Conservation (phyloP, 2,888 invertebrate genomes). For the Cantharis rustica region DNA sequence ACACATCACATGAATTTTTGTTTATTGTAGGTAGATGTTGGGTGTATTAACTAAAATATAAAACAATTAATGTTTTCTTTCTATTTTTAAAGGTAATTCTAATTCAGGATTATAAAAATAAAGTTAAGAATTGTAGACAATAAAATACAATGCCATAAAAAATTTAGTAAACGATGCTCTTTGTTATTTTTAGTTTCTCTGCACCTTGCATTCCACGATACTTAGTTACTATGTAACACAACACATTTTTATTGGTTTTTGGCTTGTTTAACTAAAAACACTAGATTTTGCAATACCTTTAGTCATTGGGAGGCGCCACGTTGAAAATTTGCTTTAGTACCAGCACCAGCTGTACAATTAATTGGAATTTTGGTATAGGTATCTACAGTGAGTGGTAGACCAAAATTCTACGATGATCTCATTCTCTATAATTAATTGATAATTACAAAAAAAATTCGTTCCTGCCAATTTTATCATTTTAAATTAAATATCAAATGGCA, state of each 20-base stretch:
- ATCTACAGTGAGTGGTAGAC: no score
- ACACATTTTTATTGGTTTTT: background rate
- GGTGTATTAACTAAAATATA: background rate
- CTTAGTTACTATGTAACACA: no score
- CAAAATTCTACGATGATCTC: background rate
- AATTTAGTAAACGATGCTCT: no score
- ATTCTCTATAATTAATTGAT: background rate
- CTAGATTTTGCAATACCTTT: no score
- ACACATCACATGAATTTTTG: background rate
- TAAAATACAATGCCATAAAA: no score
- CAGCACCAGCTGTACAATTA: no score
- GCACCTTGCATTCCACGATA: no score
- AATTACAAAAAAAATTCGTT: background rate
- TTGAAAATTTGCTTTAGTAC: no score
- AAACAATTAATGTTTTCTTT: background rate
- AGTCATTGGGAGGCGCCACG: no score
- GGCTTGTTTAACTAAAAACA: background rate
- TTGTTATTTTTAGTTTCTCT: background rate
- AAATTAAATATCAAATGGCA: background rate
- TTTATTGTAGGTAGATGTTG: background rate
- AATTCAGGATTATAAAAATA: background rate
- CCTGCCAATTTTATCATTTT: background rate
- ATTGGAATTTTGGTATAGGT: no score
- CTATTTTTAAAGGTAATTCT: background rate
- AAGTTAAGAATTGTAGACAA: background rate